Base-by-base conservation (phyloP, 2,888 invertebrate genomes). In the Myathropa florea region DNA sequence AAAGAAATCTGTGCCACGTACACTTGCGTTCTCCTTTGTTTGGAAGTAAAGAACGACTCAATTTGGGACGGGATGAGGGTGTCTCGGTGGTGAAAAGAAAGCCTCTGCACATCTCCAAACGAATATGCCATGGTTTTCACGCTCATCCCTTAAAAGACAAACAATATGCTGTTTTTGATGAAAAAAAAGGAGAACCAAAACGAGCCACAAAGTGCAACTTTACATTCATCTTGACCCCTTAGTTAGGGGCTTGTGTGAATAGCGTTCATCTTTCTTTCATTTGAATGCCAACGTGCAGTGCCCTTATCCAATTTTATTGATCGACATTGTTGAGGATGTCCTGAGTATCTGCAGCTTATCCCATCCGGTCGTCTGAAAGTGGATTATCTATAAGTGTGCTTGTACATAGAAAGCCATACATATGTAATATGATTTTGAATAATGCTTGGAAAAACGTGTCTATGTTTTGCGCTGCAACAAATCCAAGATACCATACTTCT, bases 261-360 rank as follows among this genome's bases (percentile, higher is more conserved):
- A 4, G n/a, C n/a, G n/a, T 14, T 57, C 4, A 23, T 60, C 60
- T 59, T 68, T 18, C 46, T 24, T 24, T 46, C 21, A 21, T 68
- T 68, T 33, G 36, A 68, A 68, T 77, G 36, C 39, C 33, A 77
- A 12, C 21, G 67, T 53, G 53, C 30, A 53, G 53, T 67, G 68
- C 24, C 33, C 60, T 68, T 55, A 77, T 68, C 55, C 26, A 61
- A 63, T 70, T 68, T 55, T 70, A 68, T 77, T 36, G 68, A 77
- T 70, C 68, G 61, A 26, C 53, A 61, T 33, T 33, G 39, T 39
- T 65, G 28, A 30, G 21, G 57, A 70, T 63, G 23, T 18, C 53
- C 33, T 68, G 53, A 10, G 33, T 76, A 61, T 77, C 61, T 55
- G 23, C 9, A 55, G 68, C 55, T 77, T 70, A 63, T 70, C 21